Percentiles rank a stretch among this genome's conserved stretches.
Evolutionary conservation across 2,113 vertebrate species (phyloP).

Genomic region (Theristicus caerulescens): DNA sequence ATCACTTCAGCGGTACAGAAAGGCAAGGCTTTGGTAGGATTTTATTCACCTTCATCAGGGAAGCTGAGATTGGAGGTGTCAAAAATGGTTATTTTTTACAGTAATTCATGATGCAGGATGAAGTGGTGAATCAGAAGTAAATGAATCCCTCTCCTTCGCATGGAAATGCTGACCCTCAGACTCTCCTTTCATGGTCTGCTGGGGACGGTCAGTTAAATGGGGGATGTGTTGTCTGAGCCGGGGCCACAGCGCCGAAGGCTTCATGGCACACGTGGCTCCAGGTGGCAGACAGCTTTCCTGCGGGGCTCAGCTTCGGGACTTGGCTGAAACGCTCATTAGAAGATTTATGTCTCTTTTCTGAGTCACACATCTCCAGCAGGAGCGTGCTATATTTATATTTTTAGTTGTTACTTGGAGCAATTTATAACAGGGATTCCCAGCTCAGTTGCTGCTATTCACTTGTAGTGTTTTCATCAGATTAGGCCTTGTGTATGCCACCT

Average conservation of each 20-base stretch:
- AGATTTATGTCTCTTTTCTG: neutral
- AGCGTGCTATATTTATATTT: neutral
- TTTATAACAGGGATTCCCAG: conserved; percentile 9
- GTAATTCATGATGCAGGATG: neutral
- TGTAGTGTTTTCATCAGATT: neutral
- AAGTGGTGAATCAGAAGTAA: neutral
- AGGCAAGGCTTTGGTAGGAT: neutral
- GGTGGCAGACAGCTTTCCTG: neutral
- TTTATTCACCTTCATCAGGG: neutral
- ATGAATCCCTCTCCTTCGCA: neutral
- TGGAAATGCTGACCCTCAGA: neutral
- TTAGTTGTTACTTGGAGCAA: neutral
- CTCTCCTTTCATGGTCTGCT: neutral
- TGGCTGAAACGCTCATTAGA: neutral
- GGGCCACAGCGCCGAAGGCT: neutral
- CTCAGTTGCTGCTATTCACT: neutral
- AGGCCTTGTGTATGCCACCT: neutral
- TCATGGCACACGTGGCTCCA: neutral
- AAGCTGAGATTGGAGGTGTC: neutral
- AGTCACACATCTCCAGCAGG: neutral
- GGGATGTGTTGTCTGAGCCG: neutral
- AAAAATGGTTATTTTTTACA: neutral
- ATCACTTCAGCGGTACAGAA: neutral
- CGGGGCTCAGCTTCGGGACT: neutral
- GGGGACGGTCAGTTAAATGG: fast-evolving